Conservation (phyloP, 2,113 vertebrate genomes). For the Nyctereutes procyonoides region DNA sequence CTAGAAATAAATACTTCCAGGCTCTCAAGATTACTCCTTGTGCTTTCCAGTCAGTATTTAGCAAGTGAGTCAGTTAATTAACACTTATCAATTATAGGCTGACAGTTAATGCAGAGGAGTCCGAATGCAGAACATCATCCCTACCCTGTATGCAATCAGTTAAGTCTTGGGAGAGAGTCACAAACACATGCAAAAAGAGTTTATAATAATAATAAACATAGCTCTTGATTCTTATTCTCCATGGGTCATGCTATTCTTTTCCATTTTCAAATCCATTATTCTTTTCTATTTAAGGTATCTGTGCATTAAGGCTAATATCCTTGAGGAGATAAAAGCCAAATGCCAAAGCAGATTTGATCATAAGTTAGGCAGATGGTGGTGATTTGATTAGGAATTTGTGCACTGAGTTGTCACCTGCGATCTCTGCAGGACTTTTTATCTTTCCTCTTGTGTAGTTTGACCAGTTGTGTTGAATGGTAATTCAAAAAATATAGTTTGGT, state of each 20-base stretch:
- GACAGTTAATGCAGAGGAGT: not conserved
- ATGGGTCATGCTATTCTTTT: not conserved
- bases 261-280: not conserved
- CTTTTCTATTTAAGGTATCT: not conserved
- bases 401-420: accelerated
- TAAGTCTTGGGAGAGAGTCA: not conserved
- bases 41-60: not conserved
- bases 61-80: not conserved
- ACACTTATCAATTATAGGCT: not conserved
- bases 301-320: not conserved
- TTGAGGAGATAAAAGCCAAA: not conserved
- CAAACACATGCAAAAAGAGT: not conserved
- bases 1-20: not conserved
- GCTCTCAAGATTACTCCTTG: not conserved
- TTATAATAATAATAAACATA: not conserved
- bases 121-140: not conserved
- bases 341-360: not conserved
- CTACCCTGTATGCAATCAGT: not conserved
- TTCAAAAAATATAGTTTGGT: not conserved
- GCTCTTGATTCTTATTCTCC: not conserved
- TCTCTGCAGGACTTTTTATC: not conserved
- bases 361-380: not conserved
- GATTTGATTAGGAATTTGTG: not conserved
- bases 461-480: not conserved
- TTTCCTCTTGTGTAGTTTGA: not conserved